Evolutionary conservation across 2,888 invertebrate genomes (phyloP), one percentile per base, ranked within the genome.

Genomic region (Cinara cedri): DNA sequence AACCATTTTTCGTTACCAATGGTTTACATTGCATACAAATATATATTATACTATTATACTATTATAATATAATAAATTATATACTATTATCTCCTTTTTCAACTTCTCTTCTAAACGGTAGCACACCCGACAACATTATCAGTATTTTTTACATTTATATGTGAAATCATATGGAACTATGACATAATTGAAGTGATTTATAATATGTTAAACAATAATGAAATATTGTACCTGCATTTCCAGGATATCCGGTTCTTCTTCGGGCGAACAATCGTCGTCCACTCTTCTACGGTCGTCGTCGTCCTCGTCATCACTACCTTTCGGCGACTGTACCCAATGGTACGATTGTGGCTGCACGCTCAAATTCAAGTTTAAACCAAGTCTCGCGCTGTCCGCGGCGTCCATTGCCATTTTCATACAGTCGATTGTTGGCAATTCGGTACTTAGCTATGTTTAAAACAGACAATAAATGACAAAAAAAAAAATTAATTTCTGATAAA

Each of bases 221-320:
- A n/a, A n/a, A n/a, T n/a, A n/a, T n/a, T n/a, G 21, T 78, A 78
- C 78, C 78, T 70, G 78, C 78, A 78, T 78, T 70, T 78, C 78
- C 49, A 78, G 68, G 60, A 78, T 78, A 26, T 78, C 78, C 34
- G 78, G 78, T 51, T 78, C 78, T 21, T 78, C 78, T 70, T 70
- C 78, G 34, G 78, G 78, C 4, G 78, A 78, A 70, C 78, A 60
- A 24, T 70, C 78, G 21, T 78, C 78, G 13, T 78, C 70, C n/a
- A 8, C 60, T 34, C 68, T 49, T 11, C 78, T 70, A 8, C 78
- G 78, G 4, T 78, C 78, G 9, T 78, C 78, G 13, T 78, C 78
- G 4, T 78, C 68, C 46, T 78, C 78, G n/a, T 78, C 78, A 4
- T 76, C 76, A 0, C 57, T 68, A 10, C 60, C 78, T 13, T 78